Evolutionary conservation across 1,140 invertebrate genomes (phyloP).

Genomic region (Geopemphigus sp.): DNA sequence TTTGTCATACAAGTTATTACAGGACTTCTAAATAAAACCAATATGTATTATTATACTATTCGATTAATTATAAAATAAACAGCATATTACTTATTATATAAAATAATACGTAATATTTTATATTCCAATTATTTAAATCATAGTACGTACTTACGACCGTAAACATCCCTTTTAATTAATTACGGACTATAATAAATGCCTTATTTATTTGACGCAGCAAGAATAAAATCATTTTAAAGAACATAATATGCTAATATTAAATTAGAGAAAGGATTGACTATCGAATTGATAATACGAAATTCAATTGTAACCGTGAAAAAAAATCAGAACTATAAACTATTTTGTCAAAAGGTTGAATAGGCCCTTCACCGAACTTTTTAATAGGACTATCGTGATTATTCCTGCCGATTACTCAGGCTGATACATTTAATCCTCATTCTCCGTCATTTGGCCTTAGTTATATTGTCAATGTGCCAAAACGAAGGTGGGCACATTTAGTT

Average conservation of each 20-base stretch:
- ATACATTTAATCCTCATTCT: constrained; percentile 42
- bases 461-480: constrained; percentile 36
- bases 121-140: not conserved
- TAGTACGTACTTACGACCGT: too few species aligned
- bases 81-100: not conserved
- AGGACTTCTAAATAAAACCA: too few species aligned
- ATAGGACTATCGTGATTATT: not conserved
- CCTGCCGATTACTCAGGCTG: constrained; percentile 7
- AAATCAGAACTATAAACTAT: too few species aligned
- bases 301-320: too few species aligned
- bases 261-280: too few species aligned
- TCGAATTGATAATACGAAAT: too few species aligned
- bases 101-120: not conserved
- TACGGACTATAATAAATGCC: not conserved
- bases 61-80: too few species aligned
- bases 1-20: too few species aligned
- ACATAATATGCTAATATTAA: not conserved
- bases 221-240: too few species aligned
- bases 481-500: constrained; percentile 15
- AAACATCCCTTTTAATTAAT: too few species aligned
- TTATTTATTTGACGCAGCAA: too few species aligned
- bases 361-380: not conserved
- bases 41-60: too few species aligned
- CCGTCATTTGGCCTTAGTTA: constrained; percentile 26
- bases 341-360: not conserved